Evolutionary conservation across 2,888 invertebrate genomes (phyloP).

Genomic region (Acanthopleura granulata): DNA sequence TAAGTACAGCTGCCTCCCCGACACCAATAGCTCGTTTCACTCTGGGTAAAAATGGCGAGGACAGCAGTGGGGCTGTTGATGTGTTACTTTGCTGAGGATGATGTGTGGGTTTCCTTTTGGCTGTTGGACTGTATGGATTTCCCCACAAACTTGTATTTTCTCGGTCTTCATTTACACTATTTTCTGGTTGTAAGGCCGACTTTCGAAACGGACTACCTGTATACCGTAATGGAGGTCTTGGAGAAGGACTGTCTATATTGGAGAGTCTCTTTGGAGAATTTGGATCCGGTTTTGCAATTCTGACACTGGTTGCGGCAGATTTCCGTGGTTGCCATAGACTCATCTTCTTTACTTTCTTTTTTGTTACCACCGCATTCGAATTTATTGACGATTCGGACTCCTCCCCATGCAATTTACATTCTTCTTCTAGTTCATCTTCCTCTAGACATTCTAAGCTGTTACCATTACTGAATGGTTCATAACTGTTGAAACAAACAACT

Average conservation of each 20-base stretch:
- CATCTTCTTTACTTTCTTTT: background rate
- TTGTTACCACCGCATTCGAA: background rate
- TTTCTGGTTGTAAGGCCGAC: background rate
- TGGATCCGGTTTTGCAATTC: background rate
- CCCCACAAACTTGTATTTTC: conserved; percentile 17
- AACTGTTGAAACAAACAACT: conserved; percentile 10
- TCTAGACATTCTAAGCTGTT: background rate
- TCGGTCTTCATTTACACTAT: conserved; percentile 8
- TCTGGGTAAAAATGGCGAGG: conserved; percentile 51
- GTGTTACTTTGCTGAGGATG: background rate
- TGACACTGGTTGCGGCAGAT: conserved; percentile 11
- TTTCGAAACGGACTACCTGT: conserved; percentile 16
- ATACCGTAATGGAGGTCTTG: background rate
- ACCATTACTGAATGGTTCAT: conserved; percentile 2
- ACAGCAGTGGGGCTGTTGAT: conserved; percentile 43
- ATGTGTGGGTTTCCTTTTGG: background rate
- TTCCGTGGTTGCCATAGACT: conserved; percentile 9
- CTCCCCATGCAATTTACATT: background rate
- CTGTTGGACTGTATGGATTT: conserved; percentile 7
- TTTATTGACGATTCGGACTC: background rate
- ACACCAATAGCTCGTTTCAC: conserved; percentile 44
- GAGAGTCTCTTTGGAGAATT: background rate
- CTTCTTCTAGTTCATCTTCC: background rate
- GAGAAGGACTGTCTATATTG: background rate
- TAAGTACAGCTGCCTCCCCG: background rate